These are phyloP conservation scores for Enteromius unitaeniatus DNA, from an alignment of 2,797 vertebrate genomes.

Conservation along the genomic window DNA sequence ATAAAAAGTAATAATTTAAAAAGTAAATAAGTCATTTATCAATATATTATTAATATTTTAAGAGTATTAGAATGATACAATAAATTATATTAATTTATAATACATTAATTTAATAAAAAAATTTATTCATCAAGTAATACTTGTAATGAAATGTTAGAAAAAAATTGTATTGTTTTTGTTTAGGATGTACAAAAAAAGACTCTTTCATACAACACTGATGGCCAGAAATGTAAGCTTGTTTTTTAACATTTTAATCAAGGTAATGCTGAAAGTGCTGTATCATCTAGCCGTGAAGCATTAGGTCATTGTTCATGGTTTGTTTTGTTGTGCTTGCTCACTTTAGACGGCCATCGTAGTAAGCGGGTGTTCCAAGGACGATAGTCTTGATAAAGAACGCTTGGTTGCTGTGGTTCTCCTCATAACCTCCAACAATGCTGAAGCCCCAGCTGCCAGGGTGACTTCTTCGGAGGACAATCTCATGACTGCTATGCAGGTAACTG, in stretches of 20 bases:
- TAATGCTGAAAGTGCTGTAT: constrained; percentile 6
- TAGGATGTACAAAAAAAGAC: neutral
- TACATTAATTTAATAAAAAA: neutral
- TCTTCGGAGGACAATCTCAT: constrained; percentile 92
- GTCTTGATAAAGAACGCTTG: constrained; percentile 99
- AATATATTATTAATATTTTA: neutral
- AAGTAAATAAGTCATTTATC: neutral
- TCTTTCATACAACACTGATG: neutral
- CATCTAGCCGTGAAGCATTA: neutral
- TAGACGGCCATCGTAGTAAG: constrained; percentile 95
- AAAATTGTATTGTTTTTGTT: neutral
- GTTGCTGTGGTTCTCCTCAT: constrained; percentile 96
- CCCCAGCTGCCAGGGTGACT: constrained; percentile 96
- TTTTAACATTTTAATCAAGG: neutral
- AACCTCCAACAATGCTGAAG: constrained; percentile 97
- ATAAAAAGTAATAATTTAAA: neutral
- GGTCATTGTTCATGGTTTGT: constrained; percentile 26
- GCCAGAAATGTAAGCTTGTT: neutral
- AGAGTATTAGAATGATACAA: neutral
- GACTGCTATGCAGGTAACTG: constrained; percentile 94
- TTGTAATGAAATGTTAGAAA: neutral
- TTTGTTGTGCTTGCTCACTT: constrained; percentile 83
- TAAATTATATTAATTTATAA: neutral
- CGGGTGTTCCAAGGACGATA: constrained; percentile 97
- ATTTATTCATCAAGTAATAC: neutral